Evolutionary conservation across 2,113 vertebrate genomes (phyloP), one percentile per base, ranked within the genome.

Genomic region (Pachyramphus minor): DNA sequence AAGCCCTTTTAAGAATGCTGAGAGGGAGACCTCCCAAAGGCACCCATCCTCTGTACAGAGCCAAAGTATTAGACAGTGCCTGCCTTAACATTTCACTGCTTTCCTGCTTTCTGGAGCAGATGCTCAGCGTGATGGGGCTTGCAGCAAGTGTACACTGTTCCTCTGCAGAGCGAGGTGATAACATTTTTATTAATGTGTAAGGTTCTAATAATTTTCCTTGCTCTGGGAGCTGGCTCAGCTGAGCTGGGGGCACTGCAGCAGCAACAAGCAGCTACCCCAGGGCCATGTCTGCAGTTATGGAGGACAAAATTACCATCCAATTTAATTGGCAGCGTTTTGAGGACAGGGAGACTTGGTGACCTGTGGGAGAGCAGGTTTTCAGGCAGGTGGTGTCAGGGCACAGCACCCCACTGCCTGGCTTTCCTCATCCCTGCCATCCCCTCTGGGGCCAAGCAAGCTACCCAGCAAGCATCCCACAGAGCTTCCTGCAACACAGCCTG

Each of bases 141-240:
- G 93, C 58, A 90, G 20, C 9, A 2, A 39, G 12, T 58, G 67
- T 80, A 72, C 75, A 53, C 64, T 2, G 6, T 64, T 90, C 47
- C 74, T 92, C 84, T 69, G 62, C 31, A 23, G 93, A 89, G 53
- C 41, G 39, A 92, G 88, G 83, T 89, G 96, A 84, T 96, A 93
- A 92, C 68, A 8, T 76, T 92, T 96, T 93, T 93, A 94, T 94
- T 96, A 78, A 89, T 56, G 60, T 24, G 19, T 31, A 28, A 78
- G 73, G 41, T 84, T 68, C 73, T 91, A 82, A 78, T 93, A 90
- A 93, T 93, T 89, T 90, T 39, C 58, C 33, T 50, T 87, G 69
- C 66, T 64, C 35, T 92, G 84, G 49, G 84, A 93, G 56, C 80
- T 78, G 86, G 41, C 90, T 87, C 49, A 55, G 39, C 60, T 56